Conservation (phyloP, 2,113 vertebrate species). For the Hoplias malabaricus region DNA sequence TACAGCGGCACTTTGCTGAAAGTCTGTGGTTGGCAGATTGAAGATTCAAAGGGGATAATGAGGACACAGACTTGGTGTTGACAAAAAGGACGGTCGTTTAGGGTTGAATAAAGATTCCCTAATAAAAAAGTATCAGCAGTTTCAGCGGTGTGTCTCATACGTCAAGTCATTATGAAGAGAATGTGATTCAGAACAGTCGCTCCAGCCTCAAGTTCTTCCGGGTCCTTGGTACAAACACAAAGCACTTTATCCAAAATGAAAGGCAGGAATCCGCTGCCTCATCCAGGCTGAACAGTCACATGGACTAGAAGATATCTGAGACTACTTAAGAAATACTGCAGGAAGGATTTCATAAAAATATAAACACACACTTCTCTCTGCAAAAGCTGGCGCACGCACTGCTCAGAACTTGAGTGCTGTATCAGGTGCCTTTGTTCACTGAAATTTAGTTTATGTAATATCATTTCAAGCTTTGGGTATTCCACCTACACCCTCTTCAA, state of each 20-base stretch:
- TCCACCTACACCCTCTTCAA: constrained; percentile 49
- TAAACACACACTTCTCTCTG: background rate
- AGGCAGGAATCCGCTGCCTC: background rate
- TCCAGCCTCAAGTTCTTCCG: too few species aligned
- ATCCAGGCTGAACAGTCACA: background rate
- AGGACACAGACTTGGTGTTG: background rate
- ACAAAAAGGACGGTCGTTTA: background rate
- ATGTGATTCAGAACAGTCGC: too few species aligned
- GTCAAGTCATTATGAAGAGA: too few species aligned
- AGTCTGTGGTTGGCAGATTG: background rate
- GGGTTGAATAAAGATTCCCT: background rate
- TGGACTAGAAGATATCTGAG: background rate
- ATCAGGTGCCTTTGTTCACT: constrained; percentile 42
- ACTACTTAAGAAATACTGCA: background rate
- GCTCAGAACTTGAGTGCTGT: constrained; percentile 10
- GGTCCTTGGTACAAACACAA: background rate
- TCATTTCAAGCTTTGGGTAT: constrained; percentile 30
- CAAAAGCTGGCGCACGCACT: background rate
- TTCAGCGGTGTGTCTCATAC: too few species aligned
- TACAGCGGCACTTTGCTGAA: background rate
- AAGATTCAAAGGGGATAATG: background rate
- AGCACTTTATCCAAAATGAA: background rate
- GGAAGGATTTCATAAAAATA: background rate
- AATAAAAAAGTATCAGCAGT: background rate
- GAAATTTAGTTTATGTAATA: constrained; percentile 59